phyloP scores from a whole-genome alignment of 2,113 vertebrate species.

The Pantherophis guttatus region DNA sequence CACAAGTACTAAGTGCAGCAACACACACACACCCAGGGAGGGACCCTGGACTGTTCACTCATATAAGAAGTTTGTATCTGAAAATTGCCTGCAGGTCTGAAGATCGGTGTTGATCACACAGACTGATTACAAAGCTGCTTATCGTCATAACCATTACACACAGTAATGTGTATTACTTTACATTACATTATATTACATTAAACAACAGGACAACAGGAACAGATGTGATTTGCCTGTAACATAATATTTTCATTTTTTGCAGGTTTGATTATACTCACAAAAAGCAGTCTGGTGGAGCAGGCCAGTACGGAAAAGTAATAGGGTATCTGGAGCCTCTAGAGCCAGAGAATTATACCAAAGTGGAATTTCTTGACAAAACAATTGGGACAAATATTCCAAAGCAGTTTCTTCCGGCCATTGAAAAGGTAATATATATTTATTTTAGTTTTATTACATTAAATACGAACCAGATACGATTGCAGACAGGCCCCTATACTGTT shows the following conservation, averaged over 20 bases:
- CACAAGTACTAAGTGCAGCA: not conserved
- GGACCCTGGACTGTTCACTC: not conserved
- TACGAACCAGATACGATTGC: not conserved
- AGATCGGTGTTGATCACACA: not conserved
- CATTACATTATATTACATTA: not conserved
- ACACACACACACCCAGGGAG: not conserved
- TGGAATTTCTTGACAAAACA: constrained; percentile 90
- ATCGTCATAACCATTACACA: not conserved
- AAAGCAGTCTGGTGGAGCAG: constrained; percentile 88
- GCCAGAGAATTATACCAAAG: constrained; percentile 77
- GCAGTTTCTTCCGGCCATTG: constrained; percentile 88
- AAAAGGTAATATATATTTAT: constrained; percentile 75
- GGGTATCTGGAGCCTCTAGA: constrained; percentile 88
- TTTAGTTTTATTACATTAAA: not conserved
- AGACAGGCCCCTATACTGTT: not conserved
- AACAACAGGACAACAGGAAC: not conserved
- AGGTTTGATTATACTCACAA: constrained; percentile 97
- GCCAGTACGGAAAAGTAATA: constrained; percentile 91
- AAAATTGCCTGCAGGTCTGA: not conserved
- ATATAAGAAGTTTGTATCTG: not conserved
- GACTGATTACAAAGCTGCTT: not conserved
- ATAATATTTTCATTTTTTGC: not conserved
- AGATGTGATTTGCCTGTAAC: not conserved
- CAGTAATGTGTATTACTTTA: not conserved
- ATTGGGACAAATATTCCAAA: constrained; percentile 92